These are phyloP conservation scores for Vanessa cardui DNA, from an alignment of 2,888 invertebrate species.

Conservation along the genomic window DNA sequence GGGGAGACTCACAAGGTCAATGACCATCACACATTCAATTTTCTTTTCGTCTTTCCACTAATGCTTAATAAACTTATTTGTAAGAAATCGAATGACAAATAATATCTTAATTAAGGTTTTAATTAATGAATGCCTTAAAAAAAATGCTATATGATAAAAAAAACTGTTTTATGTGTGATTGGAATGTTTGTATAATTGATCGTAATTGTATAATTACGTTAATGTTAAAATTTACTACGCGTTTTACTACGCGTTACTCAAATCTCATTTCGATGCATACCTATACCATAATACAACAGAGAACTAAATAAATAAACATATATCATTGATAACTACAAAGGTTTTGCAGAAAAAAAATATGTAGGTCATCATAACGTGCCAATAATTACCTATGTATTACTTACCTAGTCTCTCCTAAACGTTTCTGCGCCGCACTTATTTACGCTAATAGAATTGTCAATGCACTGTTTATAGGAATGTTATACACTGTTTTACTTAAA, in stretches of 20 bases:
- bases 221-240: background rate
- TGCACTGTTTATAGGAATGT: slow-evolving; percentile 36
- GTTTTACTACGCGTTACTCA: background rate
- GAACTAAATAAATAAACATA: background rate
- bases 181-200: too few species aligned
- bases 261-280: background rate
- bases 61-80: background rate
- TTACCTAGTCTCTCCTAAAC: slow-evolving; percentile 63
- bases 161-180: too few species aligned
- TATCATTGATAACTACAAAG: background rate
- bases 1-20: slow-evolving; percentile 38
- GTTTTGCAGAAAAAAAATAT: slow-evolving; percentile 47
- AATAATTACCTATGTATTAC: slow-evolving; percentile 73
- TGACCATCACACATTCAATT: slow-evolving; percentile 34
- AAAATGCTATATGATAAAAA: too few species aligned
- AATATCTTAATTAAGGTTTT: too few species aligned
- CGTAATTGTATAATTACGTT: too few species aligned
- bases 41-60: background rate
- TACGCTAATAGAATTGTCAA: slow-evolving; percentile 33
- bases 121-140: too few species aligned
- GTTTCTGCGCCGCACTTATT: slow-evolving; percentile 66
- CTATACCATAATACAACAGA: background rate
- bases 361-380: slow-evolving; percentile 77
- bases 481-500: slow-evolving; percentile 34
- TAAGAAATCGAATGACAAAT: too few species aligned